Conservation (phyloP, 2,888 invertebrate genomes). For the Sycophila texana region DNA sequence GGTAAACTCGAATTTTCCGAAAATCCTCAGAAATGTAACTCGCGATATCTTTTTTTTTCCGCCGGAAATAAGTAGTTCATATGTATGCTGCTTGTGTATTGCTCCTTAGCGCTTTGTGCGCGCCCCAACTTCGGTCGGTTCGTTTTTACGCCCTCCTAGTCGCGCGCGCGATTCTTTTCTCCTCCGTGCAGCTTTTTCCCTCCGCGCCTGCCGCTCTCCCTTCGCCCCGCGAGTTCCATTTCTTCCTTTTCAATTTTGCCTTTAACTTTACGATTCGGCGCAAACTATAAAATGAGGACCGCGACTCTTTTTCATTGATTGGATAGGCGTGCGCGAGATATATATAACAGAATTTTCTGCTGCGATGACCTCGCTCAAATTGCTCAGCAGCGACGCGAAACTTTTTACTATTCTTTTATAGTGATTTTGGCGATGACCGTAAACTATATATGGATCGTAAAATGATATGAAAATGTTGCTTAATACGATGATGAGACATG, state of each 20-base stretch:
- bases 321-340: neutral
- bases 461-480: no score
- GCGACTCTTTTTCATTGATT: conserved; percentile 46
- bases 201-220: neutral
- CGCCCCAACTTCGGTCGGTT: conserved; percentile 21
- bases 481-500: no score
- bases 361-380: no score
- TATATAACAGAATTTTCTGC: neutral
- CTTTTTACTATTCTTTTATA: no score
- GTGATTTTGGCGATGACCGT: no score
- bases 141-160: conserved; percentile 40
- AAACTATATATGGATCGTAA: no score
- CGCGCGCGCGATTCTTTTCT: conserved; percentile 46
- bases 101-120: conserved; percentile 41
- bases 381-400: no score
- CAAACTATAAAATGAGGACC: conserved; percentile 21
- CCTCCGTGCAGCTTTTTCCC: neutral
- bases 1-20: neutral
- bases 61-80: conserved; percentile 51
- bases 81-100: conserved; percentile 52
- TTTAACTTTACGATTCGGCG: conserved; percentile 17
- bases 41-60: neutral
- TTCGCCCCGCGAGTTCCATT: neutral
- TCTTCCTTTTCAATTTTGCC: conserved; percentile 34
- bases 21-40: conserved; percentile 39